phyloP scores from a whole-genome alignment of 2,797 vertebrate genomes.

The Tapirus indicus region DNA sequence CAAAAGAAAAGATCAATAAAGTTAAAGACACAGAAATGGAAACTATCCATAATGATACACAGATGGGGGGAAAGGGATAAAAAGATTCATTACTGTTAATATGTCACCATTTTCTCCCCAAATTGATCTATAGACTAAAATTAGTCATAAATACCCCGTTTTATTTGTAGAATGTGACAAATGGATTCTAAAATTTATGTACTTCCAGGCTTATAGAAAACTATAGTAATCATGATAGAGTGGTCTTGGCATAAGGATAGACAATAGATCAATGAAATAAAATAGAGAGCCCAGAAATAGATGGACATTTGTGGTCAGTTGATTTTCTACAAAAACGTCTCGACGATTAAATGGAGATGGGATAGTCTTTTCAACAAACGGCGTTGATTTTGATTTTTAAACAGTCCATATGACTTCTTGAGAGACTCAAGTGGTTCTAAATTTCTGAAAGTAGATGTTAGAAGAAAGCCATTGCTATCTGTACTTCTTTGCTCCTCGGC shows the following conservation, averaged over 20 bases:
- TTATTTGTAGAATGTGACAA: background rate
- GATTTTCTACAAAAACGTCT: background rate
- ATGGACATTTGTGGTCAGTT: background rate
- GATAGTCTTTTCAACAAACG: background rate
- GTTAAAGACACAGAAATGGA: background rate
- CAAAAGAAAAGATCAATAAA: background rate
- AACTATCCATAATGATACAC: background rate
- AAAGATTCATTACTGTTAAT: background rate
- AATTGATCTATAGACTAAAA: background rate
- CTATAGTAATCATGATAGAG: background rate
- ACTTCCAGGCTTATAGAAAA: background rate
- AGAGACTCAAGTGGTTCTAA: background rate
- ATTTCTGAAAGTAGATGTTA: background rate
- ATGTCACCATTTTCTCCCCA: background rate
- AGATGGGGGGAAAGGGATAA: background rate
- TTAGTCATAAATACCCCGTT: background rate
- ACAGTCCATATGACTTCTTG: background rate
- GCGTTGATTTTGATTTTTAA: background rate
- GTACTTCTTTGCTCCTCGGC: background rate
- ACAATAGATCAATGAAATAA: background rate
- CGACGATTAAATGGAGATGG: background rate
- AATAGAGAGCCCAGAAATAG: background rate
- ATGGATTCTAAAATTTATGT: background rate
- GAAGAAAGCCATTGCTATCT: background rate
- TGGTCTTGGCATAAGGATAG: background rate